Percentiles rank a stretch among this genome's conserved stretches.
Evolutionary conservation across 2,113 vertebrate genomes (phyloP).

Genomic region (Chaetodon trifascialis): DNA sequence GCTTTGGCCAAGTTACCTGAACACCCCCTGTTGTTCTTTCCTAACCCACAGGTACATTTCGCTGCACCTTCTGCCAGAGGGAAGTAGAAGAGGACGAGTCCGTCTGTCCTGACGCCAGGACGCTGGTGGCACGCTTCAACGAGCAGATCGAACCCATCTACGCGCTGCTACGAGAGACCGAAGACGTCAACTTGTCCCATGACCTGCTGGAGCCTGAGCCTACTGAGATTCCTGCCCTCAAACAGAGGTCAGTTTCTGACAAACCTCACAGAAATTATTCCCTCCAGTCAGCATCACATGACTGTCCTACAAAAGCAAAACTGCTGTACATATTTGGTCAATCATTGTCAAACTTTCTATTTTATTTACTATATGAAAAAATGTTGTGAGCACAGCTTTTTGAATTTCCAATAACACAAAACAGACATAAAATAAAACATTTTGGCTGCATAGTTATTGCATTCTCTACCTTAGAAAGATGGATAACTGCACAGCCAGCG

Average conservation of each 20-base stretch:
- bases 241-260: conserved; percentile 88
- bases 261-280: not conserved
- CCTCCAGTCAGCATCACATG: not conserved
- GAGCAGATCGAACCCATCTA: conserved; percentile 99
- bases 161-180: conserved; percentile 92
- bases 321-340: too few relatives aligned
- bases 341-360: too few relatives aligned
- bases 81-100: conserved; percentile 99
- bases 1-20: too few relatives aligned
- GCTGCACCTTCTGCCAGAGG: conserved; percentile 96
- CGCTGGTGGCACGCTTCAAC: conserved; percentile 95
- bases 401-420: too few relatives aligned
- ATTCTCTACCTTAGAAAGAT: too few relatives aligned
- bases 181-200: conserved; percentile 94
- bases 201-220: conserved; percentile 97
- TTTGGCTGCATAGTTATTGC: not conserved
- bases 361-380: too few relatives aligned
- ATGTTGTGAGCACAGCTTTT: too few relatives aligned
- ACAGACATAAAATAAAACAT: too few relatives aligned
- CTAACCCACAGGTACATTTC: conserved; percentile 89
- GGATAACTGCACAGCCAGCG: too few relatives aligned
- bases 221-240: conserved; percentile 94
- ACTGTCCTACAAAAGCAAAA: too few relatives aligned
- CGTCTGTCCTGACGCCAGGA: conserved; percentile 94
- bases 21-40: too few relatives aligned